Conservation (phyloP, 2,888 invertebrate genomes). For the Zaprionus lineosus region DNA sequence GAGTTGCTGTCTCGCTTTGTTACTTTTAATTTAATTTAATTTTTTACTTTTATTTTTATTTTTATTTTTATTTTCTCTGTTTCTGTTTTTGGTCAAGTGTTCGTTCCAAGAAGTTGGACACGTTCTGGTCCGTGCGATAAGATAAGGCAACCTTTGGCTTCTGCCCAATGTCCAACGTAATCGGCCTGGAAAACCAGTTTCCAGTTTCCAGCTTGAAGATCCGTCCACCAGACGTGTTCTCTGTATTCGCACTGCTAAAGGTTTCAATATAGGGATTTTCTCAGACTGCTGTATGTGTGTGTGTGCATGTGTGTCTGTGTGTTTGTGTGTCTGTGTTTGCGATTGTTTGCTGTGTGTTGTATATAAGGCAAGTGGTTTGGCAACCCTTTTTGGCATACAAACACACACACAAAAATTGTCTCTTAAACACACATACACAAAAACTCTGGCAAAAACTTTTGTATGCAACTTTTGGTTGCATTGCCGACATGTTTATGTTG, state of each 20-base stretch:
- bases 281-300: conserved; percentile 12
- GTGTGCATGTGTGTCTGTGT: background rate
- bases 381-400: conserved; percentile 76
- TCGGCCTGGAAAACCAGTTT: conserved; percentile 67
- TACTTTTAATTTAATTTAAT: background rate
- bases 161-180: conserved; percentile 49
- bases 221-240: conserved; percentile 32
- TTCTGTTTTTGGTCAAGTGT: conserved; percentile 61
- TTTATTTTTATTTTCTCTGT: no score
- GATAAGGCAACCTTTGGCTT: conserved; percentile 70
- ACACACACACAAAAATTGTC: conserved; percentile 55
- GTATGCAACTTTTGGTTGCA: conserved; percentile 51
- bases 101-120: conserved; percentile 48
- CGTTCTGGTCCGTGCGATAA: conserved; percentile 42
- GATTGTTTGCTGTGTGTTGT: conserved; percentile 14
- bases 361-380: conserved; percentile 67
- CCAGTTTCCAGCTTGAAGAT: conserved; percentile 15
- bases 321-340: conserved; percentile 1
- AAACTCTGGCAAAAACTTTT: conserved; percentile 21
- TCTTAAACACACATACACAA: conserved; percentile 26
- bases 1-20: conserved; percentile 1
- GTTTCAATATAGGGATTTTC: conserved; percentile 62
- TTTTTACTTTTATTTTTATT: no score
- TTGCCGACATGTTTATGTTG: conserved; percentile 72
- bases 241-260: conserved; percentile 42